phyloP scores from a whole-genome alignment of 2,113 vertebrate species.

The Rallus limicola region DNA sequence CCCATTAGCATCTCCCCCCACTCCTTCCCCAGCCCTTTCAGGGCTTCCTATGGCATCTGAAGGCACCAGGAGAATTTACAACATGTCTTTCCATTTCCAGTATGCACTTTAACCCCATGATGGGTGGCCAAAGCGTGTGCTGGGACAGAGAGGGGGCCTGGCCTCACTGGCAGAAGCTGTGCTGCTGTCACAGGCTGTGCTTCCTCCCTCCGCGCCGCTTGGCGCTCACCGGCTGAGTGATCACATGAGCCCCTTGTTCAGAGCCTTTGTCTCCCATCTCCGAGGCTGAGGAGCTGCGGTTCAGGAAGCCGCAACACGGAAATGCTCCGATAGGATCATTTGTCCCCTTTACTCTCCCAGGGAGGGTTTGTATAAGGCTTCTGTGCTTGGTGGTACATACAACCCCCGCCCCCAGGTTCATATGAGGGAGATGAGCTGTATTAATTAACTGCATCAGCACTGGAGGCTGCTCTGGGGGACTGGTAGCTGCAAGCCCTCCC shows the following conservation, averaged over 20 bases:
- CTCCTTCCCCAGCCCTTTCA: neutral
- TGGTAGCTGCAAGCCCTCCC: neutral
- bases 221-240: neutral
- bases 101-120: rapidly evolving
- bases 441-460: neutral
- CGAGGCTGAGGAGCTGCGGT: neutral
- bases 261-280: constrained; percentile 53
- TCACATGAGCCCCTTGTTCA: constrained; percentile 48
- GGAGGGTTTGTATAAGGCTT: neutral
- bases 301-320: neutral
- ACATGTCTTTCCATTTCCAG: rapidly evolving
- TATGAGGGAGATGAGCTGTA: neutral
- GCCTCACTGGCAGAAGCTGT: too few species aligned
- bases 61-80: neutral
- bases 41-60: neutral
- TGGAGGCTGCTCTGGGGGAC: neutral
- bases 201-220: neutral
- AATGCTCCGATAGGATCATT: neutral
- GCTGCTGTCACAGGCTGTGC: neutral
- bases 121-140: rapidly evolving
- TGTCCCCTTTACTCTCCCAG: neutral
- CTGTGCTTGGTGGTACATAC: rapidly evolving
- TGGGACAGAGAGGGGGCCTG: neutral
- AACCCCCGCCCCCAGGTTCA: neutral
- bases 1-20: neutral